phyloP scores from a whole-genome alignment of 2,888 invertebrate species.

The Lissonota sp. region DNA sequence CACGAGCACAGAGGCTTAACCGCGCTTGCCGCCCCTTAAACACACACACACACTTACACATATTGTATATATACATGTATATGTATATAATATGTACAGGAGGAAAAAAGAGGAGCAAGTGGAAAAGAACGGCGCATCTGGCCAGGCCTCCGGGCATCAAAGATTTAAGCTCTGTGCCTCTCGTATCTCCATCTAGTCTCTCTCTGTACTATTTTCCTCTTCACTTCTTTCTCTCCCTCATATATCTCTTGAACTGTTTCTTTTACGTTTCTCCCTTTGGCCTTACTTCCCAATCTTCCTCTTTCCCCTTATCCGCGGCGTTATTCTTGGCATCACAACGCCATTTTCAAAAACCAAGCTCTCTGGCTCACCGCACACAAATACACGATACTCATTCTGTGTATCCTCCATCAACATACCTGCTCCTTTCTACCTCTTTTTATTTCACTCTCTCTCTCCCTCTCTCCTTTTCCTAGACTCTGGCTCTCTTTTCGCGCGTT shows the following conservation, averaged over 20 bases:
- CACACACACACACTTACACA: too few relatives aligned
- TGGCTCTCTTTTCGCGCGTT: background rate
- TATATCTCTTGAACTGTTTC: constrained; percentile 8
- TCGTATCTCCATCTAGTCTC: constrained; percentile 34
- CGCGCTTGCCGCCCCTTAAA: constrained; percentile 1
- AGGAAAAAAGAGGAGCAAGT: constrained; percentile 32
- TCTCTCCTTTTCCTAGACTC: background rate
- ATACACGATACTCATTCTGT: background rate
- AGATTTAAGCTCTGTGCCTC: constrained; percentile 71
- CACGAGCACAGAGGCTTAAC: constrained; percentile 1
- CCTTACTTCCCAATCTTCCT: constrained; percentile 10
- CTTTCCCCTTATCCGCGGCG: constrained; percentile 7
- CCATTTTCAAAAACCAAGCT: background rate
- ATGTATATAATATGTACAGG: background rate
- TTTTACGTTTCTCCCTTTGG: background rate
- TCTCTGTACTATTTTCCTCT: constrained; percentile 47
- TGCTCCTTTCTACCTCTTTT: constrained; percentile 2
- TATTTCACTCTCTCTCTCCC: background rate
- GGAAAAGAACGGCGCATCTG: constrained; percentile 59
- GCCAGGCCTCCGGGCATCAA: constrained; percentile 70
- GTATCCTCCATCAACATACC: background rate
- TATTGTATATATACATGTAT: too few relatives aligned
- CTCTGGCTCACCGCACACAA: too few relatives aligned
- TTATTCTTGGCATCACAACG: background rate
- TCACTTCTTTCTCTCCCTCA: constrained; percentile 18